These are phyloP conservation scores for Anser brachyrhynchus DNA, from an alignment of 2,113 vertebrate genomes.

Conservation along the genomic window DNA sequence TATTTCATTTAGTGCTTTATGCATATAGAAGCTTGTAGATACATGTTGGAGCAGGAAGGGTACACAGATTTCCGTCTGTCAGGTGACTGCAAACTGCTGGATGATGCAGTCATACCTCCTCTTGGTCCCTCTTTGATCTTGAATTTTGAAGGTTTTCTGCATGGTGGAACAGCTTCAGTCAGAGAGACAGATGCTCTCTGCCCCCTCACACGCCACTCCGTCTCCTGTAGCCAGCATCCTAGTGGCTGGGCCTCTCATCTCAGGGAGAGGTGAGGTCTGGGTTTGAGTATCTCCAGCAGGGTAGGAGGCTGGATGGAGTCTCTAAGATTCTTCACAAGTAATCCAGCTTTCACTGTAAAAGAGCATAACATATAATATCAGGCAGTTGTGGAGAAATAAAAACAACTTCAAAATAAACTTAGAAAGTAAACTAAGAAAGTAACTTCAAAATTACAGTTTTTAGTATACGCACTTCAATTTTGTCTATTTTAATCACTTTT, in stretches of 20 bases:
- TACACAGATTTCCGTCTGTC: background rate
- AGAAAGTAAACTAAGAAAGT: background rate
- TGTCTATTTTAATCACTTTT: background rate
- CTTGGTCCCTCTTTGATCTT: background rate
- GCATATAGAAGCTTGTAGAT: background rate
- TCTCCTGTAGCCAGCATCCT: fast-evolving
- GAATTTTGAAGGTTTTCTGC: background rate
- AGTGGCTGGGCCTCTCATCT: background rate
- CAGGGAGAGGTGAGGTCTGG: background rate
- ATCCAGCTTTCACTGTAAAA: background rate
- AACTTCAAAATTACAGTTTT: background rate
- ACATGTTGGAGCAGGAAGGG: background rate
- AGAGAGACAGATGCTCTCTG: background rate
- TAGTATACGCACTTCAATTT: background rate
- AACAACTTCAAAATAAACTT: background rate
- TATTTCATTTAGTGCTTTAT: background rate
- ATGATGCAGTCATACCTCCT: background rate
- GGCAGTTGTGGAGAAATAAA: background rate
- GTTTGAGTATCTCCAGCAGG: background rate
- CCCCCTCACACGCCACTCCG: background rate
- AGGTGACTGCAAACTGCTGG: background rate
- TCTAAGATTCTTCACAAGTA: background rate
- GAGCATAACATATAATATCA: background rate
- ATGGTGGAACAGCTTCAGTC: background rate
- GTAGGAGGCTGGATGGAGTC: background rate